phyloP scores from a whole-genome alignment of 2,113 vertebrate species.

The Abramis brama region DNA sequence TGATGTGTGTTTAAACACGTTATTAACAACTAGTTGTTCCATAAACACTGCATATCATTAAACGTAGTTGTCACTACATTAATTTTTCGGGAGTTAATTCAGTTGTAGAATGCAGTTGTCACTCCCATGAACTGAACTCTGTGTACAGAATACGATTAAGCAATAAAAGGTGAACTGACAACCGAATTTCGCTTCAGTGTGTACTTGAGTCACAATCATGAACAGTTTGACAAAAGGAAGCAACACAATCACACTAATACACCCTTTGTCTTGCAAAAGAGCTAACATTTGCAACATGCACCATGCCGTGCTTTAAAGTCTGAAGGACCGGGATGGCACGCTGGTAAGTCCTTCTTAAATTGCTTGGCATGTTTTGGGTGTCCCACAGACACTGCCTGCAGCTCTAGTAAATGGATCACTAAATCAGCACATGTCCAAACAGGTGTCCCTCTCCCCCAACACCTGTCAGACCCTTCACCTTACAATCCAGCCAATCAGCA shows the following conservation, averaged over 20 bases:
- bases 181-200: too few species aligned
- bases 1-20: too few species aligned
- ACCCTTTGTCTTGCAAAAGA: constrained; percentile 22
- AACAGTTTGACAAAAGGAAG: neutral
- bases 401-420: constrained; percentile 79
- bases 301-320: constrained; percentile 59
- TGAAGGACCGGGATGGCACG: constrained; percentile 63
- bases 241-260: neutral
- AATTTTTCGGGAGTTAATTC: too few species aligned
- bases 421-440: constrained; percentile 80
- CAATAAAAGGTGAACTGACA: too few species aligned
- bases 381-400: constrained; percentile 72
- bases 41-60: too few species aligned
- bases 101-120: too few species aligned
- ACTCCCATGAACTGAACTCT: too few species aligned
- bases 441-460: constrained; percentile 78
- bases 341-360: constrained; percentile 78
- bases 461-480: constrained; percentile 73
- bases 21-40: too few species aligned
- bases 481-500: constrained; percentile 72
- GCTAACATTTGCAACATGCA: constrained; percentile 24
- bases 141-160: too few species aligned
- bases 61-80: too few species aligned
- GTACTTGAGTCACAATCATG: neutral
- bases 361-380: constrained; percentile 73